These are phyloP conservation scores for Pomacea canaliculata DNA, from an alignment of 2,888 invertebrate genomes.

Conservation along the genomic window DNA sequence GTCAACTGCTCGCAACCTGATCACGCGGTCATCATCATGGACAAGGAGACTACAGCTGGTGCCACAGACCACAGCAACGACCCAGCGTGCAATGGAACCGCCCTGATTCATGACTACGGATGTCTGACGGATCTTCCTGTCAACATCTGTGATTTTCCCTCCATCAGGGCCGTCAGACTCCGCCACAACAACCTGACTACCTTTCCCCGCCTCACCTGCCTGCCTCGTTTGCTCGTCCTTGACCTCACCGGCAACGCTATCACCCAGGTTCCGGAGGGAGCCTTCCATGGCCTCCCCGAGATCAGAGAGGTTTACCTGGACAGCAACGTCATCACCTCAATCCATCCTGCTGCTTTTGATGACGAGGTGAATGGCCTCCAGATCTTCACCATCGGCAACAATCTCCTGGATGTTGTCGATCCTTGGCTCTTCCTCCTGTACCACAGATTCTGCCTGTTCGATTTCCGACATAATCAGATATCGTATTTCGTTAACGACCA, in stretches of 20 bases:
- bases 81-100: too few species aligned
- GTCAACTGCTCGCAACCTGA: conserved; percentile 11
- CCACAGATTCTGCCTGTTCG: background rate
- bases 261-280: background rate
- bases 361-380: background rate
- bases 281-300: conserved; percentile 4
- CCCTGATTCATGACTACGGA: background rate
- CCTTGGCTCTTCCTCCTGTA: background rate
- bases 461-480: conserved; percentile 8
- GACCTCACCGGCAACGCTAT: conserved; percentile 10
- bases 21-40: background rate
- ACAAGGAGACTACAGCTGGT: background rate
- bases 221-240: background rate
- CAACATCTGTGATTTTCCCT: conserved; percentile 8
- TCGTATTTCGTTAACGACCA: background rate
- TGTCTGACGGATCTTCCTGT: conserved; percentile 8
- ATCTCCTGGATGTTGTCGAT: conserved; percentile 1
- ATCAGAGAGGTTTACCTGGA: conserved; percentile 7
- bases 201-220: conserved; percentile 1
- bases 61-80: too few species aligned
- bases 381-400: conserved; percentile 5
- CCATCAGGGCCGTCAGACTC: conserved; percentile 6
- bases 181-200: background rate
- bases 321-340: conserved; percentile 12
- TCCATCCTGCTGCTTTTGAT: background rate